Conservation (phyloP, 2,888 invertebrate species). For the Pinctada fucata region DNA sequence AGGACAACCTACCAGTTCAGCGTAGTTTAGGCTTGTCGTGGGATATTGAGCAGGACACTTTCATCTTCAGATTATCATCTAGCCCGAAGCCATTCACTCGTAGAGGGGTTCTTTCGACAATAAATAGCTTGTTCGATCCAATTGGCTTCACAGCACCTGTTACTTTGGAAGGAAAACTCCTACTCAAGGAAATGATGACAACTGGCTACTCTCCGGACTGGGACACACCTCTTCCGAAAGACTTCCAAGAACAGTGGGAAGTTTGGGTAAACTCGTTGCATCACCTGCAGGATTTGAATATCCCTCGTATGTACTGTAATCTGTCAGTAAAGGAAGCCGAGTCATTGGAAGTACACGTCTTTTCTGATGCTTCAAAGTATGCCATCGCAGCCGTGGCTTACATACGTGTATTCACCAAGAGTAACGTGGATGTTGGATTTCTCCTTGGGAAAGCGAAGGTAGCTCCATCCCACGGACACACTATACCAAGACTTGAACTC, state of each 20-base stretch:
- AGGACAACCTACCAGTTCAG: conserved; percentile 37
- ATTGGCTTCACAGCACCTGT: conserved; percentile 47
- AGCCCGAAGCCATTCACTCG: conserved; percentile 41
- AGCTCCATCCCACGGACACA: conserved; percentile 45
- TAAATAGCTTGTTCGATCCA: conserved; percentile 52
- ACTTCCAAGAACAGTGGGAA: conserved; percentile 26
- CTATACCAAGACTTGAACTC: conserved; percentile 51
- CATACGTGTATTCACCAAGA: conserved; percentile 24
- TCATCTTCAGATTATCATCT: conserved; percentile 30
- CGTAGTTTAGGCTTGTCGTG: conserved; percentile 39
- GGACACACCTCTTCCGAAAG: conserved; percentile 44
- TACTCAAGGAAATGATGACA: conserved; percentile 35
- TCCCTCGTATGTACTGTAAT: conserved; percentile 37
- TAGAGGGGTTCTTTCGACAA: conserved; percentile 44
- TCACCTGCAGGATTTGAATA: conserved; percentile 18
- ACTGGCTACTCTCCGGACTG: conserved; percentile 34
- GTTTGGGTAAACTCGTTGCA: conserved; percentile 44
- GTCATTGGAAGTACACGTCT: conserved; percentile 36
- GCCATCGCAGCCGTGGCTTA: conserved; percentile 53
- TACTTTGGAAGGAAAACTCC: conserved; percentile 40
- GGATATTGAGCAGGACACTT: conserved; percentile 43
- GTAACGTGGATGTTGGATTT: conserved; percentile 34
- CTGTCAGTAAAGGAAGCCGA: conserved; percentile 4
- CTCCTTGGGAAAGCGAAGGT: conserved; percentile 53
- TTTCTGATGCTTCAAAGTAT: conserved; percentile 52